Conservation (phyloP, 2,888 invertebrate species). For the Gastracanthus pulcherrimus region DNA sequence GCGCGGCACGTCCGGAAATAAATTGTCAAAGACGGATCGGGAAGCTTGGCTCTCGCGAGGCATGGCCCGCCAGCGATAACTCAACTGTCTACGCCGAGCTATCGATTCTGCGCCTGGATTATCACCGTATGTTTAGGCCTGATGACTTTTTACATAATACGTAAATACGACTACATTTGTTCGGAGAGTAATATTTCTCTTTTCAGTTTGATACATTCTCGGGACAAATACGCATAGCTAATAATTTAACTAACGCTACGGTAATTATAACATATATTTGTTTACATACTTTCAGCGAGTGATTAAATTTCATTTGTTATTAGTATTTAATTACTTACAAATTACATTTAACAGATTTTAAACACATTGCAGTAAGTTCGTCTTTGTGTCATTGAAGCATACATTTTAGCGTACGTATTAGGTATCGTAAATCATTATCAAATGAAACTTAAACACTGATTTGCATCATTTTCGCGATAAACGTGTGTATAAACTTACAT, state of each 20-base stretch:
- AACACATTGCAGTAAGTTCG: no score
- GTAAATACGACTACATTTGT: not conserved
- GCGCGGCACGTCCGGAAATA: slow-evolving; percentile 41
- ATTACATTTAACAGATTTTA: no score
- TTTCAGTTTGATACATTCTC: no score
- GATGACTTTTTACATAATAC: not conserved
- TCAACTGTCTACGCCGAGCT: not conserved
- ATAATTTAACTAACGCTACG: no score
- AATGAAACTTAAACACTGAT: not conserved
- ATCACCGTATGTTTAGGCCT: not conserved
- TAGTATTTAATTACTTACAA: no score
- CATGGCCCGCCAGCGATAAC: not conserved
- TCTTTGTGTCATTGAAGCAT: not conserved
- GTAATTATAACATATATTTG: no score
- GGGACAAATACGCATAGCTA: no score
- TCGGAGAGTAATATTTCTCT: not conserved
- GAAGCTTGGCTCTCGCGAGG: not conserved
- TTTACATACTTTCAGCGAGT: no score
- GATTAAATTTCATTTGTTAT: no score
- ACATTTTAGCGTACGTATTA: not conserved
- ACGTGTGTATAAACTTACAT: not conserved
- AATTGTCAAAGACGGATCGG: slow-evolving; percentile 44
- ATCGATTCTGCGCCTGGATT: not conserved
- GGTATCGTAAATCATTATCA: not conserved
- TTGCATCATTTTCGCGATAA: slow-evolving; percentile 4